Conservation (phyloP, 1,140 invertebrate species). For the Brachionus koreanus region DNA sequence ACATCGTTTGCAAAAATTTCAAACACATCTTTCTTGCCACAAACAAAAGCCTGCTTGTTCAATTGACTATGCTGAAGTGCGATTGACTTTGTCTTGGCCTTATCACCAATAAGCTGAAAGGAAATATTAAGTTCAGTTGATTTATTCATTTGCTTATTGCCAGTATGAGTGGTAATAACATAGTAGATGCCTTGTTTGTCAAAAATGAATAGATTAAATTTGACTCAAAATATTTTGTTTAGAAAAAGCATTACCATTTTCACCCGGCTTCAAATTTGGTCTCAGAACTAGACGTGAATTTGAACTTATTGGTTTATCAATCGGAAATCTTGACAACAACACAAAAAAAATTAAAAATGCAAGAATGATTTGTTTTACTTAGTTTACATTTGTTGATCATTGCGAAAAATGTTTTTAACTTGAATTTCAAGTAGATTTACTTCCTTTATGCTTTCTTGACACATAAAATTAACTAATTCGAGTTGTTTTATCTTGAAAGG, state of each 20-base stretch:
- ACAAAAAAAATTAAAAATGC: neutral
- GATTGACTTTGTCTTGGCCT: slow-evolving; percentile 17
- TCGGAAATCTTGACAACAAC: slow-evolving; percentile 11
- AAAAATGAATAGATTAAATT: neutral
- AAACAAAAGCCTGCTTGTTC: slow-evolving; percentile 33
- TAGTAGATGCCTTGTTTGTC: neutral
- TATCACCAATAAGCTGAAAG: slow-evolving; percentile 16
- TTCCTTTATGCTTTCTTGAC: neutral
- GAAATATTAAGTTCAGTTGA: neutral
- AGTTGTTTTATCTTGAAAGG: neutral
- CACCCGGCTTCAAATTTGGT: slow-evolving; percentile 36
- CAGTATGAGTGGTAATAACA: slow-evolving; percentile 27
- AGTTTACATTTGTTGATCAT: slow-evolving; percentile 5
- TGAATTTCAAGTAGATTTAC: neutral
- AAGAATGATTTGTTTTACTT: neutral
- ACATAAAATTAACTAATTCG: neutral
- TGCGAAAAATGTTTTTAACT: neutral
- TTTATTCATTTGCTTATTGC: slow-evolving; percentile 7
- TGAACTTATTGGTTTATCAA: neutral
- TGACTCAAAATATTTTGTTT: neutral
- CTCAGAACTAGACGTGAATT: neutral
- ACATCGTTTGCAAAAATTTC: slow-evolving; percentile 23
- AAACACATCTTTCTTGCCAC: slow-evolving; percentile 36
- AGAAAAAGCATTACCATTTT: slow-evolving; percentile 12
- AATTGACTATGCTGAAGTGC: slow-evolving; percentile 24